Base-by-base conservation (phyloP, 2,888 invertebrate species). In the Luffia ferchaultella region DNA sequence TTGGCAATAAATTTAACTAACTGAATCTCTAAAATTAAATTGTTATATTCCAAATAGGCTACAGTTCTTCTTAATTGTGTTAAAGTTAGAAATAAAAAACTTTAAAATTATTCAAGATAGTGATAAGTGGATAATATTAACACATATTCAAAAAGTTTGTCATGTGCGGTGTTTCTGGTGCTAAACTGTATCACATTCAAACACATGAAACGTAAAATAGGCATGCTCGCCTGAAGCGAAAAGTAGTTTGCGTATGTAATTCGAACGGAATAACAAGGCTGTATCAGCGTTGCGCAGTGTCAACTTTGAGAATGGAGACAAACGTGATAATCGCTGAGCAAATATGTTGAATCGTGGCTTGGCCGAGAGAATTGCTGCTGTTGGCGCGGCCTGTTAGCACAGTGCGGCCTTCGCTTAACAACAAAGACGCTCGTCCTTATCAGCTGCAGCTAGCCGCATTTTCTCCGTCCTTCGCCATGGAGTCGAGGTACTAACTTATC, bases 221-320 rank as follows among this genome's bases (percentile, higher is more conserved):
- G 5, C 30, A 12, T 30, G 30, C n/a, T 30, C 30, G 30, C 12
- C 12, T 30, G 30, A 30, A 12, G 30, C 30, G 30, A 30, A 30
- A 30, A 30, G 51, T 55, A 67, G 70, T 73, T 70, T 68, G 63
- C 68, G 58, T 52, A 68, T 73, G 62, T 69, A 68, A 72, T 76
- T 73, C 68, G 59, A 67, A 62, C 62, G 63, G 57, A 59, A 53
- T 53, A 54, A 58, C 59, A 76, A 78, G 74, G 76, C 75, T 76
- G 68, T 69, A 73, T 72, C 76, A 73, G 73, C 72, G 60, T 73
- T 76, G 76, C 68, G 76, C 72, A 76, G 78, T 80, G 79, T 77
- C 74, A 73, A 76, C 76, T 75, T 73, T 71, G 68, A 68, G 56
- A 68, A 71, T 70, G 67, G 71, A 70, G 67, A 73, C 72, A 67